Percentiles rank a stretch among this genome's conserved stretches.
Evolutionary conservation across 2,888 invertebrate species (phyloP).

Genomic region (Andrena fulva): DNA sequence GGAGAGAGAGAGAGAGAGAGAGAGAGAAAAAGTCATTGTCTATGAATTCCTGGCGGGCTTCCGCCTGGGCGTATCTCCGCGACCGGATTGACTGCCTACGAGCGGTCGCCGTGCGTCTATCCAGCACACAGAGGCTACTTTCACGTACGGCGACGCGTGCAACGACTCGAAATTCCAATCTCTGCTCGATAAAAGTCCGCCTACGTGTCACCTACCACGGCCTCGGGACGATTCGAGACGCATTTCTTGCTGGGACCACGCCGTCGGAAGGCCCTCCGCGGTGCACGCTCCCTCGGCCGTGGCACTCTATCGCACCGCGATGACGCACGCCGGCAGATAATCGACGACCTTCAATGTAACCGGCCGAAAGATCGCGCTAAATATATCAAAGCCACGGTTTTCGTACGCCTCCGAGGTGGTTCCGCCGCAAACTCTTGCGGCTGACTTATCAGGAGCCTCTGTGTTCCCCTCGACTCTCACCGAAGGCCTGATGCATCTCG

Average conservation of each 20-base stretch:
- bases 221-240: slow-evolving; percentile 15
- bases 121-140: slow-evolving; percentile 63
- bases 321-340: slow-evolving; percentile 25
- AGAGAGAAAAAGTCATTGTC: slow-evolving; percentile 74
- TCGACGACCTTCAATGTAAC: slow-evolving; percentile 38
- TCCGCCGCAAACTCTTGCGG: too few species aligned
- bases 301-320: not conserved
- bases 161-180: slow-evolving; percentile 68
- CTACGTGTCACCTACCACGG: slow-evolving; percentile 42
- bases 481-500: too few species aligned
- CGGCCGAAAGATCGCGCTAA: slow-evolving; percentile 17
- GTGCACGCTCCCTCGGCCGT: not conserved
- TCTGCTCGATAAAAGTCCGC: slow-evolving; percentile 60
- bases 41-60: slow-evolving; percentile 78
- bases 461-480: too few species aligned
- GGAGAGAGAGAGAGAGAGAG: slow-evolving; percentile 35
- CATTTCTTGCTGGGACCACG: not conserved
- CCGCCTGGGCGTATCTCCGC: slow-evolving; percentile 79
- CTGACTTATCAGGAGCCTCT: too few species aligned
- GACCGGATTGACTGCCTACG: slow-evolving; percentile 71
- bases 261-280: not conserved
- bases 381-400: not conserved
- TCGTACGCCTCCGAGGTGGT: not conserved
- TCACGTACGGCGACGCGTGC: slow-evolving; percentile 68
- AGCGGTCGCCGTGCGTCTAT: slow-evolving; percentile 53